Conservation (phyloP, 2,113 vertebrate species). For the Gorsachius goisagi region DNA sequence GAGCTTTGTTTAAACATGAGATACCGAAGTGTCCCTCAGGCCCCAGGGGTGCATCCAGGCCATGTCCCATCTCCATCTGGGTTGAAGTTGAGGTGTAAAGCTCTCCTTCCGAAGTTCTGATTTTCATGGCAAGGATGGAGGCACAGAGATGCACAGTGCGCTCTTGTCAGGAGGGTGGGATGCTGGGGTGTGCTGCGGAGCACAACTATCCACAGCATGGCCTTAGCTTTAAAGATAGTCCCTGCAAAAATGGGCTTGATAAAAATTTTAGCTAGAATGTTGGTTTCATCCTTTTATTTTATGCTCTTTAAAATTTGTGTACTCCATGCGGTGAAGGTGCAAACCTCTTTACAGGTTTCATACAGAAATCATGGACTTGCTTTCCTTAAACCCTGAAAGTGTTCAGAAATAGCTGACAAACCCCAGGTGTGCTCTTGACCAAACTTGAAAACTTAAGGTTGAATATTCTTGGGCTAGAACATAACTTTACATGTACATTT, state of each 20-base stretch:
- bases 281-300: background rate
- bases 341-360: background rate
- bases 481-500: background rate
- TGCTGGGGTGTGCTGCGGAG: background rate
- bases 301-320: background rate
- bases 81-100: background rate
- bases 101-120: background rate
- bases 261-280: background rate
- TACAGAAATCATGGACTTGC: background rate
- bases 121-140: background rate
- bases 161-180: background rate
- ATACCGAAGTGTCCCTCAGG: background rate
- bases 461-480: background rate
- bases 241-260: background rate
- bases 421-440: background rate
- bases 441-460: background rate
- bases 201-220: background rate
- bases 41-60: background rate
- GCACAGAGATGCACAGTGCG: background rate
- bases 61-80: background rate
- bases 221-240: background rate
- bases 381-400: background rate
- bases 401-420: background rate
- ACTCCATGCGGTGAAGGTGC: background rate
- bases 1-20: background rate